Percentiles rank a stretch among this genome's conserved stretches.
Conservation (phyloP, 1,140 invertebrate genomes). For the Proales similis region DNA sequence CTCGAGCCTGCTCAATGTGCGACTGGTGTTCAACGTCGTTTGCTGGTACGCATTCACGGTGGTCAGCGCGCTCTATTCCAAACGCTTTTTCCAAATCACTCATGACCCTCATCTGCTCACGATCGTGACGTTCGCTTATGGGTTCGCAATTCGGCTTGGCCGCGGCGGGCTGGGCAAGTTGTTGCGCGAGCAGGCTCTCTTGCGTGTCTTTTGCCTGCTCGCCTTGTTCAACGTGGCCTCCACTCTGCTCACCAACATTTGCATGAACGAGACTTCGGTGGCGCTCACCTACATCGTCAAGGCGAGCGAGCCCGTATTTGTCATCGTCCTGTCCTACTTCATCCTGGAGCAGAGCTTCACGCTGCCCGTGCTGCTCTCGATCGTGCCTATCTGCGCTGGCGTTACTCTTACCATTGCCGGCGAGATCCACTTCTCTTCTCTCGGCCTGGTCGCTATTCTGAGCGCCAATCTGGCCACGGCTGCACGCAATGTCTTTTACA, state of each 20-base stretch:
- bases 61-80: no score
- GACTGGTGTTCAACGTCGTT: no score
- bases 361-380: not conserved
- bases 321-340: slow-evolving; percentile 1
- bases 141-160: no score
- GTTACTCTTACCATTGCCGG: not conserved
- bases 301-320: not conserved
- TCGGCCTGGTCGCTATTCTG: not conserved
- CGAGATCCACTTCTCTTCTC: not conserved
- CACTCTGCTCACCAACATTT: not conserved
- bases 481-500: not conserved
- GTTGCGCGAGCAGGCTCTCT: no score
- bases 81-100: no score
- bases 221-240: not conserved
- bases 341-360: not conserved
- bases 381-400: not conserved
- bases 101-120: no score
- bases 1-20: no score
- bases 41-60: no score
- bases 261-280: not conserved
- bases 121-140: no score
- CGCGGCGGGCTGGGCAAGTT: no score
- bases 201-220: no score
- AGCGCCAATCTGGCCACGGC: not conserved
- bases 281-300: slow-evolving; percentile 2